Conservation (phyloP, 2,797 vertebrate species). For the Melanogrammus aeglefinus region DNA sequence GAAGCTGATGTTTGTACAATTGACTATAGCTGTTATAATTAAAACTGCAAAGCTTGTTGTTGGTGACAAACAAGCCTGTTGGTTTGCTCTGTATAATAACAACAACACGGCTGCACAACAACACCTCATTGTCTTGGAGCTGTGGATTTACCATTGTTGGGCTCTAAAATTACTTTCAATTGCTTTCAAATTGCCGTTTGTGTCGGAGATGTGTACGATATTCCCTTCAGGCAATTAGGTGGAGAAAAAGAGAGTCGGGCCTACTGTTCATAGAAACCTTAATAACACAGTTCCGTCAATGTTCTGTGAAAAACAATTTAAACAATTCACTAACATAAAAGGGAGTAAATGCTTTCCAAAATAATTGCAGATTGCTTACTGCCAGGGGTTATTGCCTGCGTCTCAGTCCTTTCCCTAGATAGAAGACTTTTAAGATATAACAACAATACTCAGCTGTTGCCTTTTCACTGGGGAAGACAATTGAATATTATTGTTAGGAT, state of each 20-base stretch:
- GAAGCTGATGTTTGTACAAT: neutral
- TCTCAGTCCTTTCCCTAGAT: neutral
- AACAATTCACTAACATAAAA: neutral
- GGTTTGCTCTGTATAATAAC: neutral
- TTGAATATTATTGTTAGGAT: neutral
- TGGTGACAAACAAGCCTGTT: neutral
- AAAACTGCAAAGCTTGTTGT: neutral
- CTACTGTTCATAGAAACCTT: neutral
- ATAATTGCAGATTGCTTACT: constrained; percentile 3
- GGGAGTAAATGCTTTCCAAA: constrained; percentile 7
- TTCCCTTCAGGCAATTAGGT: neutral
- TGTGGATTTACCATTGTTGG: neutral
- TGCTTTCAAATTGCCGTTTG: constrained; percentile 5
- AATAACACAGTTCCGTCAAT: neutral
- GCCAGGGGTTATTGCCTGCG: neutral
- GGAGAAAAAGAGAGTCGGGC: neutral
- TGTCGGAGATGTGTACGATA: neutral
- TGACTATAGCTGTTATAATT: neutral
- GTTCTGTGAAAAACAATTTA: constrained; percentile 1
- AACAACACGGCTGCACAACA: neutral
- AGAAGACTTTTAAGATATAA: neutral
- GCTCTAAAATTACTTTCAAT: neutral
- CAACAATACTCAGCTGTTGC: neutral
- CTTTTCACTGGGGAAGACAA: neutral
- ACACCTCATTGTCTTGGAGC: neutral